Percentiles rank a stretch among this genome's conserved stretches.
phyloP scores from a whole-genome alignment of 2,888 invertebrate genomes.

The Drosophila falleni region DNA sequence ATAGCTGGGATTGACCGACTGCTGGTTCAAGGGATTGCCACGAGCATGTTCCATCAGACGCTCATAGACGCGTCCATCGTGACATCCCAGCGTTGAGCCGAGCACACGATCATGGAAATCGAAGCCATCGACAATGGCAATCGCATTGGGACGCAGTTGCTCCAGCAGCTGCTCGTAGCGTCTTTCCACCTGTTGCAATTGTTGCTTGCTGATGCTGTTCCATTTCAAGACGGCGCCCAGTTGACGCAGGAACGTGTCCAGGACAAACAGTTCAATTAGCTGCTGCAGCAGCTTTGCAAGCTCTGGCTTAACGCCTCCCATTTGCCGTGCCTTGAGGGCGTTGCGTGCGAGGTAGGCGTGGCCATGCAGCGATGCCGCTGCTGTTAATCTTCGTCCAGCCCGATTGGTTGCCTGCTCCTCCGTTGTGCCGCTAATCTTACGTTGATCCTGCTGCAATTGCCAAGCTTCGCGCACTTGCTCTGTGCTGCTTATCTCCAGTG shows the following conservation, averaged over 20 bases:
- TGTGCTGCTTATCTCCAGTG: slow-evolving; percentile 85
- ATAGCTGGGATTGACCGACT: slow-evolving; percentile 90
- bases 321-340: slow-evolving; percentile 46
- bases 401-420: slow-evolving; percentile 94
- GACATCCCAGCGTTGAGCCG: slow-evolving; percentile 91
- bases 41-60: slow-evolving; percentile 91
- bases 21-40: slow-evolving; percentile 92
- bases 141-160: slow-evolving; percentile 93
- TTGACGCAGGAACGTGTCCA: slow-evolving; percentile 72
- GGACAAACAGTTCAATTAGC: slow-evolving; percentile 67
- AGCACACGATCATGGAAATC: slow-evolving; percentile 93
- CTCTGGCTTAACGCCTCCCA: slow-evolving; percentile 14
- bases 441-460: slow-evolving; percentile 87
- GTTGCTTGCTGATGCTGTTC: slow-evolving; percentile 59
- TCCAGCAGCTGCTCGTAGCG: slow-evolving; percentile 90
- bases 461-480: slow-evolving; percentile 89
- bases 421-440: slow-evolving; percentile 3
- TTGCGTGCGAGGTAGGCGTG: slow-evolving; percentile 73
- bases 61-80: slow-evolving; percentile 94
- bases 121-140: slow-evolving; percentile 96
- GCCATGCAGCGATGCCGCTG: slow-evolving; percentile 89
- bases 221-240: slow-evolving; percentile 70
- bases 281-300: slow-evolving; percentile 53
- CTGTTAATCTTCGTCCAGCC: slow-evolving; percentile 91
- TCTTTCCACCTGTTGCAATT: slow-evolving; percentile 86